Base-by-base conservation (phyloP, 2,113 vertebrate genomes). In the Perccottus glenii region DNA sequence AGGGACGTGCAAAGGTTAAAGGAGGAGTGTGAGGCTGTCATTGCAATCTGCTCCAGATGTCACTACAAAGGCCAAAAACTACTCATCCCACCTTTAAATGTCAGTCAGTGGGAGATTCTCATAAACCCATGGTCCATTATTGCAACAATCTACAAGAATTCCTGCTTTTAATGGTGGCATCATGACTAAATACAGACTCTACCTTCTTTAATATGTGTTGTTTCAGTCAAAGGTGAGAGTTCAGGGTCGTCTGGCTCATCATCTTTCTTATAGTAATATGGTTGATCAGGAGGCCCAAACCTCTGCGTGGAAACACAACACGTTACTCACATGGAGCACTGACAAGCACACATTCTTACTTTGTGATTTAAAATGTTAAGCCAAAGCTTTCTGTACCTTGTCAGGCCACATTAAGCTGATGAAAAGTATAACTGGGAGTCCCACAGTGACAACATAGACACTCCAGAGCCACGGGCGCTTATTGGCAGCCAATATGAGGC, bases 351-450 rank as follows among this genome's bases (percentile, higher is more conserved):
- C 19, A 61, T 27, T 70, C 19, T 86, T 80, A 57, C 53, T 27
- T 27, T 27, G 19, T 3, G 19, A 70, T 36, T 4, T 4, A 38
- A 4, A 10, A 40, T 12, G 16, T 53, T 10, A 14, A 19, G 38
- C 9, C 46, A 63, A 49, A 11, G 7, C 6, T 11, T 2, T 67
- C 40, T 36, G 1, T 72, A 94, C 93, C 92, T 87, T 88, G 75
- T 93, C 86, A 45, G 93, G 93, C 92, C 93, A 94, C 89, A 90
- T 91, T 61, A 93, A 85, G 83, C 92, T 93, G 16, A 94, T 60
- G 73, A 93, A 92, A 56, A 94, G 91, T 63, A 93, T 65, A 35
- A 89, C 14, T 5, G 93, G 93, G 45, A 94, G 90, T 62, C 92
- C 93, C n/a, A 94, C 88, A 0, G 69, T 83, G 70, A 94, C 91